Evolutionary conservation across 23 tunicate species (phyloP).

Genomic region (Clavelina lepadiformis): DNA sequence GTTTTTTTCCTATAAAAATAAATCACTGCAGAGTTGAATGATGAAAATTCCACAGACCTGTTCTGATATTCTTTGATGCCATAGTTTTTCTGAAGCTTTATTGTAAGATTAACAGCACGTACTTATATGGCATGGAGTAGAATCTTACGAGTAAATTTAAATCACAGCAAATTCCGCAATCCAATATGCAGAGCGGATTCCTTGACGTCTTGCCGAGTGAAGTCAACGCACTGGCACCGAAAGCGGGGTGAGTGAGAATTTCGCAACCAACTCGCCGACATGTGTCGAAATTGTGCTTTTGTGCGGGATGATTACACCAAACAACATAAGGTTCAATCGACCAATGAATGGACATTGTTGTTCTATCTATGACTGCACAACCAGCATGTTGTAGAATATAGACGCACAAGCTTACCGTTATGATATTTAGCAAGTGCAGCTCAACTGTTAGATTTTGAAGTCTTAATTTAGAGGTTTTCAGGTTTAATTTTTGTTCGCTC

Average conservation of each 20-base stretch:
- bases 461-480: neutral
- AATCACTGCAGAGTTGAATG: too few relatives aligned
- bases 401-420: too few relatives aligned
- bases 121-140: too few relatives aligned
- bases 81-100: conserved; percentile 1
- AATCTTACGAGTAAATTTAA: too few relatives aligned
- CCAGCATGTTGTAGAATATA: neutral
- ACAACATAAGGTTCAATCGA: neutral
- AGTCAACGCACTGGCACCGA: neutral
- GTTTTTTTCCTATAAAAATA: too few relatives aligned
- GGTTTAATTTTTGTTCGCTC: too few relatives aligned
- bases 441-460: neutral
- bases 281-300: neutral
- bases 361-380: conserved; percentile 36
- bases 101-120: too few relatives aligned
- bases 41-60: conserved; percentile 23
- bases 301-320: conserved; percentile 31
- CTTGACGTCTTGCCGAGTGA: neutral
- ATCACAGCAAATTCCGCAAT: neutral
- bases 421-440: too few relatives aligned
- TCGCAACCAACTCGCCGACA: neutral
- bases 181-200: conserved; percentile 2
- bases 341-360: conserved; percentile 5
- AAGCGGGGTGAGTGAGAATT: conserved; percentile 60
- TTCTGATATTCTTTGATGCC: conserved; percentile 4